Conservation (phyloP, 1,140 invertebrate species). For the Listronotus oregonensis region DNA sequence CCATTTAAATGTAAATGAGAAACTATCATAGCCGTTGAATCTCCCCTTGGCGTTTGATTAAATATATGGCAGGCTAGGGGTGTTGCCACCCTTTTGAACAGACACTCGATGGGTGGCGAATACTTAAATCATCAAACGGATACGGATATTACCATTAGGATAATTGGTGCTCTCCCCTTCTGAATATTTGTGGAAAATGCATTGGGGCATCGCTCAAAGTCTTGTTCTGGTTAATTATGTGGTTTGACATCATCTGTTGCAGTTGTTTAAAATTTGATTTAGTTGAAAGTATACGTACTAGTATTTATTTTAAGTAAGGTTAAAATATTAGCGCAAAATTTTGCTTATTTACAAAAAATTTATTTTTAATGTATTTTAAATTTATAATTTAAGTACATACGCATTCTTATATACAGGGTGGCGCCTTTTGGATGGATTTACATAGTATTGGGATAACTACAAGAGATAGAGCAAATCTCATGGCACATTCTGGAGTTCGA, state of each 20-base stretch:
- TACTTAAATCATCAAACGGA: constrained; percentile 47
- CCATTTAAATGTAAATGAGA: constrained; percentile 29
- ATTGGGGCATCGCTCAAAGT: constrained; percentile 23
- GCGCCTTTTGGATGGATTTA: too few relatives aligned
- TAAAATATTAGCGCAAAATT: too few relatives aligned
- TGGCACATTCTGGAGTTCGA: too few relatives aligned
- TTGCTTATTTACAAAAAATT: too few relatives aligned
- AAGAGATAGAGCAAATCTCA: too few relatives aligned
- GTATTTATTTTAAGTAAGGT: too few relatives aligned
- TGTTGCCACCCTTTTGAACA: constrained; percentile 32
- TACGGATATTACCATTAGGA: constrained; percentile 50
- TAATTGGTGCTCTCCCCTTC: constrained; percentile 39
- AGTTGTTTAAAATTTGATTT: too few relatives aligned
- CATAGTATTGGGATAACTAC: too few relatives aligned
- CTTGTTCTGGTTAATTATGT: constrained; percentile 34
- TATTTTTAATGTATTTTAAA: too few relatives aligned
- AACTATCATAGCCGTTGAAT: constrained; percentile 8
- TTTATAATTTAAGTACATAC: too few relatives aligned
- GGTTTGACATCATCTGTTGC: constrained; percentile 8
- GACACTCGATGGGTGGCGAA: constrained; percentile 38
- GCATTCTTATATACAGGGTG: too few relatives aligned
- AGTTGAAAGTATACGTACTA: too few relatives aligned
- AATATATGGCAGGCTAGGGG: constrained; percentile 41
- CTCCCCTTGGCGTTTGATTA: constrained; percentile 43
- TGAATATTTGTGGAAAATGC: constrained; percentile 37